Percentiles rank a stretch among this genome's conserved stretches.
Conservation (phyloP, 2,888 invertebrate genomes). For the Acleris sparsana region DNA sequence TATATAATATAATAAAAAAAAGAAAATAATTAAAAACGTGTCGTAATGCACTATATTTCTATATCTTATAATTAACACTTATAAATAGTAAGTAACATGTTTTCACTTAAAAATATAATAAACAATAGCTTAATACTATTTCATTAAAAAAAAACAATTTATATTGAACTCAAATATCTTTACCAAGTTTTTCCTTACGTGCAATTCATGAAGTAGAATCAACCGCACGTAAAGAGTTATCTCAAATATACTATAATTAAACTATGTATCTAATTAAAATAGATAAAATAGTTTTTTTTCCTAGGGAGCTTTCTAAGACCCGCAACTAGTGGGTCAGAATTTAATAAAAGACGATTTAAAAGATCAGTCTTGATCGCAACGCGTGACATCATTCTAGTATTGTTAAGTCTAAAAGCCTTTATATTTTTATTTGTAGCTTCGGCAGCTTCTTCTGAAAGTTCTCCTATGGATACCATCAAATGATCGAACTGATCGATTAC, state of each 20-base stretch:
- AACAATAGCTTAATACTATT: too few species aligned
- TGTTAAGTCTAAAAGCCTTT: constrained; percentile 10
- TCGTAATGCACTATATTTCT: too few species aligned
- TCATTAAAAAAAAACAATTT: too few species aligned
- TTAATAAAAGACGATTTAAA: too few species aligned
- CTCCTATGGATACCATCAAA: constrained; percentile 12
- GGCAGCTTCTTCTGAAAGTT: constrained; percentile 25
- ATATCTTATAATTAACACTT: too few species aligned
- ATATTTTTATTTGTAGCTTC: constrained; percentile 14
- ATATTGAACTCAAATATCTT: not conserved
- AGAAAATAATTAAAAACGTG: too few species aligned
- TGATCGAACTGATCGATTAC: constrained; percentile 3
- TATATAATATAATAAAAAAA: too few species aligned
- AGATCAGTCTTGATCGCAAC: not conserved
- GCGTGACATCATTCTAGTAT: constrained; percentile 19
- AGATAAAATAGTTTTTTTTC: not conserved
- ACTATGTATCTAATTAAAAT: not conserved
- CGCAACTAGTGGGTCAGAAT: not conserved
- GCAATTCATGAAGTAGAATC: not conserved
- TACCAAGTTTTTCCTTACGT: not conserved
- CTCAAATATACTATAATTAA: not conserved
- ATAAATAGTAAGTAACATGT: too few species aligned
- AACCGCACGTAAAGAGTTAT: not conserved
- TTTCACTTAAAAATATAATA: too few species aligned
- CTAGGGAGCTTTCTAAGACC: not conserved